Evolutionary conservation across 2,888 invertebrate species (phyloP).

Genomic region (Leucoma salicis): DNA sequence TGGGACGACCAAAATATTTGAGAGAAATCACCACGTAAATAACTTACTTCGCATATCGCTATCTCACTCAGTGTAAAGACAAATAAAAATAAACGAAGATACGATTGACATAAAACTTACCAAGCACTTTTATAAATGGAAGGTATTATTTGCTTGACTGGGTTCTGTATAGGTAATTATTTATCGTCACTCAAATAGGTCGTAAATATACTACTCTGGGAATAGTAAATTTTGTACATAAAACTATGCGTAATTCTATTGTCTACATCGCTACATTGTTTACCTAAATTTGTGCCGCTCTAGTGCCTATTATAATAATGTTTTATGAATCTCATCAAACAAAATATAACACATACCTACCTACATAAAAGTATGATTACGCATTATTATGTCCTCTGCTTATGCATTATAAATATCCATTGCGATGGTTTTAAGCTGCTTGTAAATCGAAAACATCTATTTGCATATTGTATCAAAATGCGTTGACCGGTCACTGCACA

Average conservation of each 20-base stretch:
- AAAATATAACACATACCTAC: too few relatives aligned
- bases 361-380: too few relatives aligned
- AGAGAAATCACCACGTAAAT: slow-evolving; percentile 22
- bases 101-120: neutral
- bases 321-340: slow-evolving; percentile 36
- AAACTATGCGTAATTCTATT: slow-evolving; percentile 40
- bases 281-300: slow-evolving; percentile 41
- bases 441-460: too few relatives aligned
- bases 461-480: too few relatives aligned
- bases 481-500: too few relatives aligned
- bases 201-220: slow-evolving; percentile 33
- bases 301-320: slow-evolving; percentile 33
- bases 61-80: slow-evolving; percentile 11
- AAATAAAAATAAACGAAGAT: neutral
- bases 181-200: slow-evolving; percentile 21
- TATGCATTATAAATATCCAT: too few relatives aligned
- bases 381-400: too few relatives aligned
- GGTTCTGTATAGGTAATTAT: slow-evolving; percentile 18
- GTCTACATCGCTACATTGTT: slow-evolving; percentile 36
- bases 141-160: slow-evolving; percentile 15
- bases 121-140: slow-evolving; percentile 6
- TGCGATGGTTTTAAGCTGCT: too few relatives aligned
- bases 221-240: slow-evolving; percentile 20
- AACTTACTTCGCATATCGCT: slow-evolving; percentile 15
- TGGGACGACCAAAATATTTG: slow-evolving; percentile 45